Evolutionary conservation across 2,113 vertebrate genomes (phyloP).

Genomic region (Andinoacara biseriatus): DNA sequence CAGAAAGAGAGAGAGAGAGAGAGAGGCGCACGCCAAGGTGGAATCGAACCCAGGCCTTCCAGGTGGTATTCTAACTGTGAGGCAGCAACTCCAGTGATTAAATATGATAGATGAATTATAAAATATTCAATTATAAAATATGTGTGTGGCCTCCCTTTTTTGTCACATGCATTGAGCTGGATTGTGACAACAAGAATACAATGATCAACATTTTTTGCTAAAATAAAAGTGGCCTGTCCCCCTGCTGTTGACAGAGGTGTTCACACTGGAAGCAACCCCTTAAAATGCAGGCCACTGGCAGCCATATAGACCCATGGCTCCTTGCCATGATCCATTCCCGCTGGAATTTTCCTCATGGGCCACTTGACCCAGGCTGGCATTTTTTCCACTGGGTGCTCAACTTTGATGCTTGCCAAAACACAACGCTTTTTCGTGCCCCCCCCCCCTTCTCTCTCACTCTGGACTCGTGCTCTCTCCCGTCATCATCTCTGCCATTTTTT

Average conservation of each 20-base stretch:
- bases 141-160: no score
- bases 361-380: not conserved
- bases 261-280: not conserved
- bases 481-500: not conserved
- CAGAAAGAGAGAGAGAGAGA: no score
- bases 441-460: not conserved
- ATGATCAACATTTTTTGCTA: not conserved
- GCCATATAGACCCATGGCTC: not conserved
- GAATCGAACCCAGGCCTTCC: no score
- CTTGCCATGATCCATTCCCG: not conserved
- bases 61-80: no score
- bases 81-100: no score
- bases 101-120: no score
- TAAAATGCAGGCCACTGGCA: not conserved
- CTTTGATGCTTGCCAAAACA: not conserved
- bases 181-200: not conserved
- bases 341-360: not conserved
- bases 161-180: no score
- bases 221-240: not conserved
- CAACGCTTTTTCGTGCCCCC: not conserved
- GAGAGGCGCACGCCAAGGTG: no score
- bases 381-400: fast-evolving
- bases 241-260: not conserved
- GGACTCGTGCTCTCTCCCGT: not conserved
- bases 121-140: no score